Conservation (phyloP, 2,113 vertebrate genomes). For the Pholis gunnellus region DNA sequence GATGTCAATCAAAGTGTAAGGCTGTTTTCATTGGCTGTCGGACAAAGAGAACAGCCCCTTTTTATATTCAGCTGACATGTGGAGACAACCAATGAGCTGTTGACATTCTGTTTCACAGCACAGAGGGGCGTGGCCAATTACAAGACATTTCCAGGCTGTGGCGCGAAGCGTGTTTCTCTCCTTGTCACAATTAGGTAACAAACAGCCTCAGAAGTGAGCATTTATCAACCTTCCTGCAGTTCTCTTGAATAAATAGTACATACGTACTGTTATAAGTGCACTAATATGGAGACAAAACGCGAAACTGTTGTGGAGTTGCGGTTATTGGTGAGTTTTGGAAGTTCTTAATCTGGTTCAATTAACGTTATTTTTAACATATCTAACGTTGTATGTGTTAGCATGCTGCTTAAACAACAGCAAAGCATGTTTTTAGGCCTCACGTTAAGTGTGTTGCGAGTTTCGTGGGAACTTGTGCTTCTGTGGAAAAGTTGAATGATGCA, state of each 20-base stretch:
- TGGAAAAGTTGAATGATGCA: background rate
- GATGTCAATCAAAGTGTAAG: background rate
- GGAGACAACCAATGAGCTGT: constrained; percentile 41
- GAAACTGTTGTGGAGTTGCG: constrained; percentile 14
- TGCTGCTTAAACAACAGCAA: background rate
- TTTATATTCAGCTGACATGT: background rate
- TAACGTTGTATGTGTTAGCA: background rate
- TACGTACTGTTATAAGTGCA: fast-evolving
- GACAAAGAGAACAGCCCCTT: background rate
- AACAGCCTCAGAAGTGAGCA: background rate
- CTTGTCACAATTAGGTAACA: background rate
- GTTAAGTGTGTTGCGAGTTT: constrained; percentile 5
- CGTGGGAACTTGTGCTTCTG: background rate
- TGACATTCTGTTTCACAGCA: constrained; percentile 47
- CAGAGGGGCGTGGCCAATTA: constrained; percentile 45
- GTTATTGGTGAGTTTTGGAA: background rate
- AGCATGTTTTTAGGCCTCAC: background rate
- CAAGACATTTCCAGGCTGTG: constrained; percentile 53
- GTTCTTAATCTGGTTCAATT: background rate
- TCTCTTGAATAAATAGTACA: fast-evolving
- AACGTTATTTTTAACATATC: fast-evolving
- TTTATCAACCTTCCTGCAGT: fast-evolving
- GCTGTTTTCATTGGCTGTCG: constrained; percentile 26
- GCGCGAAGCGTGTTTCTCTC: constrained; percentile 37
- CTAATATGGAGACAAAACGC: constrained; percentile 41